Percentiles rank a stretch among this genome's conserved stretches.
These are phyloP conservation scores for Ophiothrix spiculata DNA, from an alignment of 35 echinoderm and acorn worm genomes.

Conservation along the genomic window DNA sequence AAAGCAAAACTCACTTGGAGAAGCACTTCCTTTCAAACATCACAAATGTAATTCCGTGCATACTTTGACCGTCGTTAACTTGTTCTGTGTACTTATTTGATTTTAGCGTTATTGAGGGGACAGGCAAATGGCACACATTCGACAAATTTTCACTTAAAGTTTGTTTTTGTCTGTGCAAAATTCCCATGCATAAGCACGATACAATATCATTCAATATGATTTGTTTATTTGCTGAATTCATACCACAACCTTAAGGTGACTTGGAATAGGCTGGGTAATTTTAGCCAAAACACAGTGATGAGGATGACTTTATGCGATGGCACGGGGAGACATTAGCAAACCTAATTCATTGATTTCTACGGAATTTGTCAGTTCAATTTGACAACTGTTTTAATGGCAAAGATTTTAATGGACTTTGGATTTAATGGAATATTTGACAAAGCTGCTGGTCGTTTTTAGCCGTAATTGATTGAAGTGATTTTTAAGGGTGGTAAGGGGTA, in stretches of 20 bases:
- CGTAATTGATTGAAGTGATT: too few species aligned
- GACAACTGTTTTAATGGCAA: neutral
- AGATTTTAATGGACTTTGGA: too few species aligned
- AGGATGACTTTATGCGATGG: neutral
- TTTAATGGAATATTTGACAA: too few species aligned
- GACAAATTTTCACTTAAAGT: neutral
- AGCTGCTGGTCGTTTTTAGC: too few species aligned
- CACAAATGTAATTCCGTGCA: neutral
- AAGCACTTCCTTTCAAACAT: neutral
- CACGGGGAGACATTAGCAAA: neutral
- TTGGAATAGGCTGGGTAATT: neutral
- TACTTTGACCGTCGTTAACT: neutral
- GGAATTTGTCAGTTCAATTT: neutral
- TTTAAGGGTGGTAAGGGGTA: too few species aligned
- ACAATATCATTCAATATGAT: conserved; percentile 6
- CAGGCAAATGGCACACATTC: neutral
- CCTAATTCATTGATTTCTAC: neutral
- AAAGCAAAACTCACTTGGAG: conserved; percentile 1
- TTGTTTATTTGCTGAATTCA: conserved; percentile 7
- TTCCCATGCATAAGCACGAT: neutral
- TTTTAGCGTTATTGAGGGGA: neutral
- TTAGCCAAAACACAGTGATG: neutral
- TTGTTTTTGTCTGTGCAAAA: neutral
- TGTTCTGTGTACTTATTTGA: neutral
- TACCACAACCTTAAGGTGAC: neutral